These are phyloP conservation scores for Arctopsyche grandis DNA, from an alignment of 1,140 invertebrate species.

Conservation along the genomic window DNA sequence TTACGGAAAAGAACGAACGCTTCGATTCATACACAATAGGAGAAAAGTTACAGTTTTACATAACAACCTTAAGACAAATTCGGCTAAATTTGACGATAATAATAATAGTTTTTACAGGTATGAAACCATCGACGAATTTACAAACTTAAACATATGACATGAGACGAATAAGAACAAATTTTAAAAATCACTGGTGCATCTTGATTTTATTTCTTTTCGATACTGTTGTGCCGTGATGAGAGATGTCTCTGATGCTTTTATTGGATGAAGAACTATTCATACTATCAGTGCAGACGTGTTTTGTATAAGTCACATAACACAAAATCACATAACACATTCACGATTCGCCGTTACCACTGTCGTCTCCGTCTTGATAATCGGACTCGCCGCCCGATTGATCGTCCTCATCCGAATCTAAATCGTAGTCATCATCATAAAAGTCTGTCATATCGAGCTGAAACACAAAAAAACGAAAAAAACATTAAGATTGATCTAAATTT, in stretches of 20 bases:
- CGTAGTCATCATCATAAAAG: constrained; percentile 94
- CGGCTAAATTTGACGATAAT: too few species aligned
- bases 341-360: constrained; percentile 82
- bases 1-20: too few species aligned
- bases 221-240: background rate
- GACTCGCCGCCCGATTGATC: constrained; percentile 71
- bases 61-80: too few species aligned
- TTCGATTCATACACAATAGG: too few species aligned
- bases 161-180: background rate
- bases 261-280: constrained; percentile 26
- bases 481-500: background rate
- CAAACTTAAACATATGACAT: too few species aligned
- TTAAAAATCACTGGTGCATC: background rate
- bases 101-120: too few species aligned
- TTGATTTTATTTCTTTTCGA: background rate
- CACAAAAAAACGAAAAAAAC: constrained; percentile 31
- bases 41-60: too few species aligned
- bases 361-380: constrained; percentile 78
- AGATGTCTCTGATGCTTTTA: constrained; percentile 1
- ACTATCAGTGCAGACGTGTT: constrained; percentile 35
- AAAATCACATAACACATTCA: constrained; percentile 56
- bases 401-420: constrained; percentile 80
- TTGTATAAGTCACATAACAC: constrained; percentile 40
- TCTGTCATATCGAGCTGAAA: constrained; percentile 85
- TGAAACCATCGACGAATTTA: too few species aligned